These are phyloP conservation scores for Alloplasta piceator DNA, from an alignment of 2,888 invertebrate species.

Conservation along the genomic window DNA sequence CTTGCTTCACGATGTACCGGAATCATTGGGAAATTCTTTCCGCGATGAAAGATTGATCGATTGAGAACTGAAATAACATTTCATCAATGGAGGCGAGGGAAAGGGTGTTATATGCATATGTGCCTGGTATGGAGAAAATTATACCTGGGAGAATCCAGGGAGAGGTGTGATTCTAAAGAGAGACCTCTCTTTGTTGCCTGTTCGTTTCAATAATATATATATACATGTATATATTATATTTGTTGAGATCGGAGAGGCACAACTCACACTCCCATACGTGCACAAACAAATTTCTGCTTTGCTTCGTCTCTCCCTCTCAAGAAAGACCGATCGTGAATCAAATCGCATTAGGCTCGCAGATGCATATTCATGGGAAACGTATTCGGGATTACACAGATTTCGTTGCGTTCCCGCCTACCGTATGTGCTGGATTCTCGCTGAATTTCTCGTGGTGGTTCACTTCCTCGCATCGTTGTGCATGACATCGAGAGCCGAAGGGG, in stretches of 20 bases:
- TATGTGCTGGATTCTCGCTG: slow-evolving; percentile 52
- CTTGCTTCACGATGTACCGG: too few relatives aligned
- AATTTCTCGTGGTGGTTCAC: slow-evolving; percentile 12
- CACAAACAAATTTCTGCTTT: slow-evolving; percentile 53
- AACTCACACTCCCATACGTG: background rate
- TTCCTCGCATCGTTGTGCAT: slow-evolving; percentile 40
- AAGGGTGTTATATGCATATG: background rate
- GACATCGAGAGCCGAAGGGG: slow-evolving; percentile 46
- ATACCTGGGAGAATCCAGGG: slow-evolving; percentile 22
- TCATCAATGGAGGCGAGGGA: background rate
- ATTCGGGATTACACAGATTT: slow-evolving; percentile 79
- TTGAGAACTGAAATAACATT: slow-evolving; percentile 19
- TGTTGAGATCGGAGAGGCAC: slow-evolving; percentile 19
- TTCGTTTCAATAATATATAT: too few relatives aligned
- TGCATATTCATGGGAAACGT: slow-evolving; percentile 82
- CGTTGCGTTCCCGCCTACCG: slow-evolving; percentile 76
- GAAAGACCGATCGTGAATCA: slow-evolving; percentile 78
- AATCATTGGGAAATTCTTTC: background rate
- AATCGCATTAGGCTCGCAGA: slow-evolving; percentile 81
- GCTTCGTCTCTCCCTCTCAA: slow-evolving; percentile 66
- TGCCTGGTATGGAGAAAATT: slow-evolving; percentile 41
- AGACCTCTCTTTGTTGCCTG: too few relatives aligned
- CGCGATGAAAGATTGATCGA: slow-evolving; percentile 17
- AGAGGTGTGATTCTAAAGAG: background rate
- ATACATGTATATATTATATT: too few relatives aligned